Evolutionary conservation across 2,797 vertebrate genomes (phyloP).

Genomic region (Setipinna tenuifilis): DNA sequence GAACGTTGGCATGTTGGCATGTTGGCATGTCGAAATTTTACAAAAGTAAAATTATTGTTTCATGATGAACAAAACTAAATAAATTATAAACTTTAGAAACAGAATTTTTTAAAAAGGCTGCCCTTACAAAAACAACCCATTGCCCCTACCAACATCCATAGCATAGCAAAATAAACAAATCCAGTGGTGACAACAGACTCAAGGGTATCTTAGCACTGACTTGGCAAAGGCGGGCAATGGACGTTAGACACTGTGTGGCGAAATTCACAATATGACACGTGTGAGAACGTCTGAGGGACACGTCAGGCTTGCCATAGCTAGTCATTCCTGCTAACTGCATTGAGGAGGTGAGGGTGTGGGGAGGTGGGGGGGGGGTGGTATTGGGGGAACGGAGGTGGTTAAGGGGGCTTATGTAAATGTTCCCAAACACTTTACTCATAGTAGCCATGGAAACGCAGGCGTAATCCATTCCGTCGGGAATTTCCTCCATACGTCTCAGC

Average conservation of each 20-base stretch:
- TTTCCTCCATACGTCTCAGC: neutral
- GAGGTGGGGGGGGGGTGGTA: no score
- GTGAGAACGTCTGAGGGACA: neutral
- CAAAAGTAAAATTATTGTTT: no score
- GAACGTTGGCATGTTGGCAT: neutral
- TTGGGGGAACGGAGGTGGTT: neutral
- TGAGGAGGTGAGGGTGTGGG: no score
- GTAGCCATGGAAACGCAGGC: constrained; percentile 3
- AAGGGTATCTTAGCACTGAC: neutral
- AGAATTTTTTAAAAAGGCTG: no score
- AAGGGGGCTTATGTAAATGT: neutral
- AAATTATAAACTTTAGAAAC: neutral
- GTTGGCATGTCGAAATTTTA: no score
- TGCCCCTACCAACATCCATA: neutral
- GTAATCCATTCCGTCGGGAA: neutral
- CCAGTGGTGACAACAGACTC: neutral
- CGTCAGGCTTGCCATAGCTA: neutral
- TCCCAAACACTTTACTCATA: neutral
- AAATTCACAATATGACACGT: constrained; percentile 14
- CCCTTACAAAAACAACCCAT: neutral
- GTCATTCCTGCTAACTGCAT: constrained; percentile 9
- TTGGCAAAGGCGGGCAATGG: neutral
- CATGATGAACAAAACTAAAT: neutral
- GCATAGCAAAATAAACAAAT: neutral
- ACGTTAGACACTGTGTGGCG: neutral